Evolutionary conservation across 1,140 invertebrate species (phyloP), one percentile per base, ranked within the genome.

Genomic region (Diabrotica virgifera): DNA sequence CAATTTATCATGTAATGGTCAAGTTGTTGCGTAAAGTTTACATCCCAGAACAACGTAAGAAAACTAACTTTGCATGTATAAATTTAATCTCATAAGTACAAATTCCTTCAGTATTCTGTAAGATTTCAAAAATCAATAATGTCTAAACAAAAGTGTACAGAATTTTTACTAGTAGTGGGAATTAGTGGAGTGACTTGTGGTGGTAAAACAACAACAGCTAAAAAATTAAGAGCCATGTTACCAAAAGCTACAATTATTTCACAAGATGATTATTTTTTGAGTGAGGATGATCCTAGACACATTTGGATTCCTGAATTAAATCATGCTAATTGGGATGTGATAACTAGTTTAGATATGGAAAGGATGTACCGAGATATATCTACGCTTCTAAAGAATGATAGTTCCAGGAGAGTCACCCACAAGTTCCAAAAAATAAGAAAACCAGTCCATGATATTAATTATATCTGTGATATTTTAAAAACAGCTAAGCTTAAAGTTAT

Each of bases 241-340:
- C 79, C 82, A 5, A 82, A 85, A 38, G 82, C 85, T 0, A 76
- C 85, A 46, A 53, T 89, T 0, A 80, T 94, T 10, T 82, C 85
- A 67, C 92, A 94, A 78, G 93, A 95, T 77, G 77, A 86, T 71
- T 95, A 93, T 77, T 95, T 92, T 76, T 83, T 86, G 55, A 83
- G 85, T 0, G 79, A 84, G 14, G 84, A 90, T 66, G 87, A 89
- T 77, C 82, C 86, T 7, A 80, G 86, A 2, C 91, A 93, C 71
- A 76, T 83, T 8, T 82, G 80, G 57, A 82, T 90, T 57, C 80
- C 84, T 11, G 84, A 85, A 58, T 68, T 94, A 8, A 86, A 88
- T 69, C 89, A 91, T 66, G 85, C 89, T 11, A 93, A 95, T 76
- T 94, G 90, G 82, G 92, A 94, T 69, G 76, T 91, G 4, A 69